Percentiles rank a stretch among this genome's conserved stretches.
These are phyloP conservation scores for Patella caerulea DNA, from an alignment of 2,888 invertebrate species.

Conservation along the genomic window DNA sequence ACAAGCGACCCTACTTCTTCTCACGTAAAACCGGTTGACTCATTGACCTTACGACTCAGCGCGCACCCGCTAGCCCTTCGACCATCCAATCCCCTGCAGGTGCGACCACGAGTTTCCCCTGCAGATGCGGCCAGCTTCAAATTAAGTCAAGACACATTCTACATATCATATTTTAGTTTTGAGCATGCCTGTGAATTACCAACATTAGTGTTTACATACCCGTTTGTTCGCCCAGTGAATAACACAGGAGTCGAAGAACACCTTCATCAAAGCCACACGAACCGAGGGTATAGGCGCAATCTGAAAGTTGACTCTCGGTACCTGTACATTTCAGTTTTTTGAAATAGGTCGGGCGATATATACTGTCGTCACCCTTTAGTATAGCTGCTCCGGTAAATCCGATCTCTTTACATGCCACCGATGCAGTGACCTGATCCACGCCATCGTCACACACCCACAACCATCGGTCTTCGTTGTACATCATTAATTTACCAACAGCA, in stretches of 20 bases:
- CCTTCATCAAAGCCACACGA: slow-evolving; percentile 37
- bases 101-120: too few relatives aligned
- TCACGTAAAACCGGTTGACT: too few relatives aligned
- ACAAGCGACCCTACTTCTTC: too few relatives aligned
- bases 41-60: too few relatives aligned
- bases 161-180: too few relatives aligned
- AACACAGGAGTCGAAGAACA: slow-evolving; percentile 17
- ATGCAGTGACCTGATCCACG: slow-evolving; percentile 79
- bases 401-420: slow-evolving; percentile 79
- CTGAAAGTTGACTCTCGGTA: slow-evolving; percentile 33
- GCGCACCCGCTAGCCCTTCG: too few relatives aligned
- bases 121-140: too few relatives aligned
- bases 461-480: slow-evolving; percentile 71
- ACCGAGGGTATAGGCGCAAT: slow-evolving; percentile 39
- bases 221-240: too few relatives aligned
- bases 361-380: slow-evolving; percentile 11
- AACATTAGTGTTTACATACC: too few relatives aligned
- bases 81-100: too few relatives aligned
- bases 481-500: slow-evolving; percentile 28
- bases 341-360: slow-evolving; percentile 33
- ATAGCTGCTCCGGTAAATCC: slow-evolving; percentile 73
- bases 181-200: too few relatives aligned
- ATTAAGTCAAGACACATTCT: too few relatives aligned
- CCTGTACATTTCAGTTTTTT: slow-evolving; percentile 45
- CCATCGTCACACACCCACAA: slow-evolving; percentile 82